Conservation (phyloP, 2,888 invertebrate species). For the Cheilosia grossa region DNA sequence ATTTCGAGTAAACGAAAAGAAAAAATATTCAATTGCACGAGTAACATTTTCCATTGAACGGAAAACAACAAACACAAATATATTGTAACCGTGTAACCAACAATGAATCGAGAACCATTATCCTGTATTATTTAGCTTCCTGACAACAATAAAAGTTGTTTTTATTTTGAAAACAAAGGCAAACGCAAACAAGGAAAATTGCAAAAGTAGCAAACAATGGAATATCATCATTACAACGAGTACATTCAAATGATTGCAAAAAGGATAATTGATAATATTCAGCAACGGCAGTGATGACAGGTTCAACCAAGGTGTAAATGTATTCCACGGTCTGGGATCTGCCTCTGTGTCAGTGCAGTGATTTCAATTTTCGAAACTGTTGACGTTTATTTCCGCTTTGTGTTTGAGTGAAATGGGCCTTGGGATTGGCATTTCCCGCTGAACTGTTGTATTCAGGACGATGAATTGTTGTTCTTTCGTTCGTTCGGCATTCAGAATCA, state of each 20-base stretch:
- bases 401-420: conserved; percentile 40
- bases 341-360: conserved; percentile 17
- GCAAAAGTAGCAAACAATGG: conserved; percentile 54
- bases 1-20: too few relatives aligned
- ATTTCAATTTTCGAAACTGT: conserved; percentile 58
- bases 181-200: conserved; percentile 15
- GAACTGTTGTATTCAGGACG: conserved; percentile 17
- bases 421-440: conserved; percentile 29
- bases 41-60: neutral
- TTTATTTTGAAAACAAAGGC: conserved; percentile 50
- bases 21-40: too few relatives aligned
- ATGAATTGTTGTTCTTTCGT: conserved; percentile 17
- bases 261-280: conserved; percentile 65
- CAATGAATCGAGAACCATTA: conserved; percentile 49
- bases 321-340: conserved; percentile 22
- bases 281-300: conserved; percentile 18
- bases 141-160: conserved; percentile 44
- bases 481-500: neutral
- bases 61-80: neutral
- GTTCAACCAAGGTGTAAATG: conserved; percentile 16
- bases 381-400: conserved; percentile 55
- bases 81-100: neutral
- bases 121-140: conserved; percentile 39
- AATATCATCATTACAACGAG: conserved; percentile 22
- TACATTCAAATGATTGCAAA: conserved; percentile 60